Evolutionary conservation across 2,888 invertebrate genomes (phyloP), one percentile per base, ranked within the genome.

Genomic region (Teinopalpus imperialis): DNA sequence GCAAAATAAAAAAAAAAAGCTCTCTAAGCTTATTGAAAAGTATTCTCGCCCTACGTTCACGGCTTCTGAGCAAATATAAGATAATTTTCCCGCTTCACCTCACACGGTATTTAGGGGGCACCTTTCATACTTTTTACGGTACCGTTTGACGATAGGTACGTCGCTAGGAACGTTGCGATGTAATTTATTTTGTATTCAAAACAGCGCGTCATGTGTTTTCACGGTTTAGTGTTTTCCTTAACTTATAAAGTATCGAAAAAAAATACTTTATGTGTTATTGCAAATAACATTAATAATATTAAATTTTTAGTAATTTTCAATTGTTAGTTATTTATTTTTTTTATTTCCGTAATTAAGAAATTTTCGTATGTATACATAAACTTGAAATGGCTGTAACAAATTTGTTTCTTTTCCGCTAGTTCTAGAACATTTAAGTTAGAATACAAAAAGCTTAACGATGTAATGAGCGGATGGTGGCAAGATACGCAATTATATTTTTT

Each of bases 21-120:
- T 78, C 81, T 81, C 79, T 86, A 85, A 87, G 87, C 87, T 88
- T 87, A 88, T 88, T 88, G 87, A 87, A 87, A 86, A 87, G 87
- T 88, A 85, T 83, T 86, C 82, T 75, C 86, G 82, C 85, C 87
- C 87, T 71, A 74, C 79, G 80, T 85, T 88, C 82, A 88, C 87
- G 87, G 81, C 69, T 72, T 85, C 82, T 87, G 87, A 81, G 78
- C 87, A 88, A 88, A 88, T 88, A 88, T 88, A 88, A 88, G 87
- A 88, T 87, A 87, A 88, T 88, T 88, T 83, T 86, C 73, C 68
- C 86, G 85, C 86, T 86, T 78, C 87, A 81, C 79, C 81, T 85
- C 81, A 82, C 86, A 49, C 77, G 85, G 85, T 86, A 86, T 86
- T 88, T 86, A 86, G 86, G 86, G 83, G 86, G 80, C 81, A 87